Evolutionary conservation across 1,140 invertebrate species (phyloP).

Genomic region (Tetramorium parvispinum): DNA sequence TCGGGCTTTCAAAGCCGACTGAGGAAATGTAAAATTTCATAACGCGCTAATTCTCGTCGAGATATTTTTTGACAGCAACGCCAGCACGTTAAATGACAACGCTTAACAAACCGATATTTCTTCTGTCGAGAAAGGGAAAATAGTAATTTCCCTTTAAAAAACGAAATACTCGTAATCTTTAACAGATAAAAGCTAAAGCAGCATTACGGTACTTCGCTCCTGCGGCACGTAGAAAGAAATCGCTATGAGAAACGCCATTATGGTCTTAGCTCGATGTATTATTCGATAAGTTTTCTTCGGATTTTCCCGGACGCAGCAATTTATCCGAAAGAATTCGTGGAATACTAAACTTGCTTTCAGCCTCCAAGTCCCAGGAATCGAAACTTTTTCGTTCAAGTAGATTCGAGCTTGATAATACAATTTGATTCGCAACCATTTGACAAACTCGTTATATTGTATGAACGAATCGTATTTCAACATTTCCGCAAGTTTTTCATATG

Average conservation of each 20-base stretch:
- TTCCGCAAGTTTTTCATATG: neutral
- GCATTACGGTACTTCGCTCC: neutral
- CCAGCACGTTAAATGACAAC: neutral
- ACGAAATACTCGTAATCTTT: neutral
- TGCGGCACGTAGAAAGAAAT: neutral
- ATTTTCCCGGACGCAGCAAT: conserved; percentile 8
- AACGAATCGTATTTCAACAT: neutral
- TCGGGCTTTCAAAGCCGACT: neutral
- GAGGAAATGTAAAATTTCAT: conserved; percentile 15
- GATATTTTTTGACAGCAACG: neutral
- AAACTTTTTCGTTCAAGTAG: conserved; percentile 2
- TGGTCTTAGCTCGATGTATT: conserved; percentile 9
- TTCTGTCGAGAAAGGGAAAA: too few relatives aligned
- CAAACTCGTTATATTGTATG: neutral
- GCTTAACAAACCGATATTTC: neutral
- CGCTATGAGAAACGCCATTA: neutral
- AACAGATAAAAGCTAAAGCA: neutral
- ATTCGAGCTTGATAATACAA: neutral
- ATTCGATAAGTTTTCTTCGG: conserved; percentile 8
- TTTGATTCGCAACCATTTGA: neutral
- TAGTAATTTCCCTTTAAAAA: neutral
- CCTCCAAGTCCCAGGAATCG: neutral
- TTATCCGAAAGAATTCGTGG: neutral
- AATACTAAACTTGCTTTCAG: conserved; percentile 38
- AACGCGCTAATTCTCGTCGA: neutral